These are phyloP conservation scores for Bryconaethiops microstoma DNA, from an alignment of 2,797 vertebrate species.

Conservation along the genomic window DNA sequence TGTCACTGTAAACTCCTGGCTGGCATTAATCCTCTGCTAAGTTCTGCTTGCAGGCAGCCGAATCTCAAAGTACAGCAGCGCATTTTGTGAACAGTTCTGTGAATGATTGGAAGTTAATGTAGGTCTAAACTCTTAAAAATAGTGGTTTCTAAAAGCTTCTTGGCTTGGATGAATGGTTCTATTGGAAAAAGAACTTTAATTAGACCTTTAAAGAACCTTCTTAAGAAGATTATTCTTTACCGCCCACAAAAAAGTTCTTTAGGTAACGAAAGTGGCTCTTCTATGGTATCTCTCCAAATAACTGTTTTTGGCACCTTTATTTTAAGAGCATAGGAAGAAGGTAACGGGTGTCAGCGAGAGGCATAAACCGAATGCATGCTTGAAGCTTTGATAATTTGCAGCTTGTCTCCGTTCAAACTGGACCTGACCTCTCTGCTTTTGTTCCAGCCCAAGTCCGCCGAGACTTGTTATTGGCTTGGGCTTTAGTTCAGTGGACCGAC, in stretches of 20 bases:
- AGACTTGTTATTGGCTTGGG: constrained; percentile 35
- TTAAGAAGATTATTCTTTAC: too few relatives aligned
- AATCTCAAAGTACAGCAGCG: constrained; percentile 16
- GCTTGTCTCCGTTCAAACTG: constrained; percentile 25
- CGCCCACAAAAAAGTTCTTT: neutral
- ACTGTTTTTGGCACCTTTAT: neutral
- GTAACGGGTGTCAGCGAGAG: constrained; percentile 7
- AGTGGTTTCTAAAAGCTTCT: neutral
- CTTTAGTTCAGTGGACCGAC: constrained; percentile 18
- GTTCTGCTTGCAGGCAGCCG: constrained; percentile 18
- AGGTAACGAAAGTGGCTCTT: neutral
- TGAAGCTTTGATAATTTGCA: constrained; percentile 32
- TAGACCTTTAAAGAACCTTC: neutral
- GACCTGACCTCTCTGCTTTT: constrained; percentile 8
- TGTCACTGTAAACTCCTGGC: constrained; percentile 25
- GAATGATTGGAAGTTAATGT: constrained; percentile 22
- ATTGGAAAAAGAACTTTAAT: too few relatives aligned
- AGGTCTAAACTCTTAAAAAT: neutral
- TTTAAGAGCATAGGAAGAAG: constrained; percentile 1
- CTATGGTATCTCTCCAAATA: neutral
- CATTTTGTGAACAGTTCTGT: constrained; percentile 2
- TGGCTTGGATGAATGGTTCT: neutral
- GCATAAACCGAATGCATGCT: constrained; percentile 10
- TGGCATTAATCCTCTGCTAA: constrained; percentile 29
- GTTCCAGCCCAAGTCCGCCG: constrained; percentile 33